phyloP scores from a whole-genome alignment of 2,888 invertebrate genomes.

The Melangyna quadrimaculata region DNA sequence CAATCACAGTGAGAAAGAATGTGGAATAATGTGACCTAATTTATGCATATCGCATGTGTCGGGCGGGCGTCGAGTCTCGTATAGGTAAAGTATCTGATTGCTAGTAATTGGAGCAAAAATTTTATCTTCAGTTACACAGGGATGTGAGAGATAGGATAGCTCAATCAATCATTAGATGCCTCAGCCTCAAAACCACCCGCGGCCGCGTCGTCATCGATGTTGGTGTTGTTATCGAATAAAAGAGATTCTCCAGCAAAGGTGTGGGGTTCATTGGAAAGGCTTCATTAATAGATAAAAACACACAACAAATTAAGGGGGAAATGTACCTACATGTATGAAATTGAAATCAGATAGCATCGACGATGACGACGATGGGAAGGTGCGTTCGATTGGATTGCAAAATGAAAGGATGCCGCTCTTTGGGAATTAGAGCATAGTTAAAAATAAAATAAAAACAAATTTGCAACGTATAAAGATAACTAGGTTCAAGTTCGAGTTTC shows the following conservation, averaged over 20 bases:
- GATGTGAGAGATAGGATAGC: constrained; percentile 17
- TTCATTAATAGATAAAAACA: constrained; percentile 12
- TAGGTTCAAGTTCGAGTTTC: background rate
- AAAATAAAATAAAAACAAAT: background rate
- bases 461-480: background rate
- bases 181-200: background rate
- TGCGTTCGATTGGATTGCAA: constrained; percentile 45
- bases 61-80: constrained; percentile 30
- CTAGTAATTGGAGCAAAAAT: constrained; percentile 59
- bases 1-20: background rate
- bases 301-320: background rate
- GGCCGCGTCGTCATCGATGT: background rate
- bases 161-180: constrained; percentile 39
- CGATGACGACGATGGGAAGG: constrained; percentile 37
- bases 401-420: constrained; percentile 51
- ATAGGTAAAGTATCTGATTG: constrained; percentile 47
- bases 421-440: background rate
- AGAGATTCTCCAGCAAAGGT: constrained; percentile 1
- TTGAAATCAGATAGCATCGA: constrained; percentile 31
- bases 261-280: constrained; percentile 16
- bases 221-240: constrained; percentile 3
- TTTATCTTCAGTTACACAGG: constrained; percentile 50
- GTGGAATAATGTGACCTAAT: constrained; percentile 58
- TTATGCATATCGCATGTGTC: constrained; percentile 52
- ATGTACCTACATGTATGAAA: no score